Evolutionary conservation across 1,140 invertebrate genomes (phyloP), one percentile per base, ranked within the genome.

Genomic region (Drosophila malerkotliana): DNA sequence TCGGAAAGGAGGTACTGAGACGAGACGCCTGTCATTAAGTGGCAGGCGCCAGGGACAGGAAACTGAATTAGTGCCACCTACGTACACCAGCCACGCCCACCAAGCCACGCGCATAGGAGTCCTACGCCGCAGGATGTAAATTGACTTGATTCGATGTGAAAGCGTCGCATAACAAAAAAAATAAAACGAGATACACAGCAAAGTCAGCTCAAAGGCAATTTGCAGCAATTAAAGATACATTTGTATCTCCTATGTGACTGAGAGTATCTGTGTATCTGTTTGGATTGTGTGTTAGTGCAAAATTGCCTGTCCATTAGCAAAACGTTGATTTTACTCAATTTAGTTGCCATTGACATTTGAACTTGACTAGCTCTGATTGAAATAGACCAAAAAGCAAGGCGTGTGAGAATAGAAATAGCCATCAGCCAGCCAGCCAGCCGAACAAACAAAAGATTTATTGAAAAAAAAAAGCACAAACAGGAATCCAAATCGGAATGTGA

Each of bases 281-380:
- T 18, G 14, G 32, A 44, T 30, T 30, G 15, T 61, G 37, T 62
- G 57, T 48, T 41, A 52, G 59, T 60, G 81, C 81, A 37, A 84
- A 84, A 80, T 85, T 85, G 73, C 63, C 57, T 24, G 72, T 67
- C 72, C 61, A 83, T 83, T 84, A 83, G 80, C 76, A 67, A 71
- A 66, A 44, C 48, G 62, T 72, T 72, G 52, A 52, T 64, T 77
- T 67, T 64, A 47, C 61, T 67, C 77, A 79, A 87, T 79, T 89
- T 73, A 83, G 54, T 89, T 88, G 79, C 79, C 84, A 88, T 89
- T 89, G 83, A 88, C 83, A 89, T 88, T 89, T 88, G 83, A 88
- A 89, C 83, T 79, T 83, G 79, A 10, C 30, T 44, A 34, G 37
- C 61, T 57, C 62, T 63, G 73, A 68, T 80, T 79, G 62, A 79